These are phyloP conservation scores for Drosophila bocki DNA, from an alignment of 1,140 invertebrate genomes.

Conservation along the genomic window DNA sequence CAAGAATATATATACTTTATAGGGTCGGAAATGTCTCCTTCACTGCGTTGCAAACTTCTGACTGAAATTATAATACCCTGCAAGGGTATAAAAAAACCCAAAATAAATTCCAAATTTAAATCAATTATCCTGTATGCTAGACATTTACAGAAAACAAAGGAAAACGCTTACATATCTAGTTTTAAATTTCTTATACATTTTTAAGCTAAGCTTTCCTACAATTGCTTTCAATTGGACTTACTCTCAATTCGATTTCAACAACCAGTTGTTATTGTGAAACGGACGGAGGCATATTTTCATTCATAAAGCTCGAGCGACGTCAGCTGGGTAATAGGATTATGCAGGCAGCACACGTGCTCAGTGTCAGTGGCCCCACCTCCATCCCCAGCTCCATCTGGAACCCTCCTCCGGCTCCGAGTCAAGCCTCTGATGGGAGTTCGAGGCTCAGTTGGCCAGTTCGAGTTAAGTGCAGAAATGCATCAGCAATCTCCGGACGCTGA, in stretches of 20 bases:
- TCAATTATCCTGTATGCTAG: neutral
- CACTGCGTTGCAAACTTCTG: too few species aligned
- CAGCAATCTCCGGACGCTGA: slow-evolving; percentile 47
- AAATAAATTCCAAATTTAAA: neutral
- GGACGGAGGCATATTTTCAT: slow-evolving; percentile 51
- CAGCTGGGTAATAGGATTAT: slow-evolving; percentile 77
- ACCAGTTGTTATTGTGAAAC: slow-evolving; percentile 19
- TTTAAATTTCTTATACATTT: neutral
- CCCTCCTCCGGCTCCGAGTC: neutral
- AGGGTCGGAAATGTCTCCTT: too few species aligned
- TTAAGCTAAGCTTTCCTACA: neutral
- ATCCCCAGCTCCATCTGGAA: slow-evolving; percentile 1
- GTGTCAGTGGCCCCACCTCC: slow-evolving; percentile 47
- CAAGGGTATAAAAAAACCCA: too few species aligned
- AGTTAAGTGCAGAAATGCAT: slow-evolving; percentile 64
- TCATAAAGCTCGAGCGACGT: slow-evolving; percentile 62
- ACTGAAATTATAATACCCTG: too few species aligned
- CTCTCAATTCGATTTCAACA: slow-evolving; percentile 20
- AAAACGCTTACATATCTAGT: neutral
- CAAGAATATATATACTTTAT: too few species aligned
- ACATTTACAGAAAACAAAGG: neutral
- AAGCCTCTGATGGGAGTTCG: slow-evolving; percentile 12
- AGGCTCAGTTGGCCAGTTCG: slow-evolving; percentile 20
- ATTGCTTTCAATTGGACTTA: slow-evolving; percentile 14
- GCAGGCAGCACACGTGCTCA: slow-evolving; percentile 71